Evolutionary conservation across 2,888 invertebrate species (phyloP), one percentile per base, ranked within the genome.

Genomic region (Clitarchus hookeri): DNA sequence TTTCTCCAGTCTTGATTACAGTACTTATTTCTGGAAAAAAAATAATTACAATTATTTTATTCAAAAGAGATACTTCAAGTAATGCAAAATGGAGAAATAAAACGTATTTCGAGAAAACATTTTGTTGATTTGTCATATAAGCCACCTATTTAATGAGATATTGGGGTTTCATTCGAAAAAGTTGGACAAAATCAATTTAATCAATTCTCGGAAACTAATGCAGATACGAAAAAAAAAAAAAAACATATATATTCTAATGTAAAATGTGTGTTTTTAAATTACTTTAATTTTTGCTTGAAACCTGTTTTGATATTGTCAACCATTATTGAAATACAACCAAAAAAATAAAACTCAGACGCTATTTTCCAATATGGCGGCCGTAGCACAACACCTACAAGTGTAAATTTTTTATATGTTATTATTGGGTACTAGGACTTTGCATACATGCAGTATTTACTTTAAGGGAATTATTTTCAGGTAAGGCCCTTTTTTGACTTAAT

Each of bases 381-480:
- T 25, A 79, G 79, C 79, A 12, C 25, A n/a, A n/a, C 16, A 79
- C 27, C 27, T 23, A n/a, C 26, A 16, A 79, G 25, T n/a, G n/a
- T n/a, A n/a, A n/a, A 79, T 79, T 79, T 79, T 79, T 13, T 12
- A 79, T 79, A n/a, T 79, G 79, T 79, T 79, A 13, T 79, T 79
- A 26, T 26, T 79, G 27, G 79, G 79, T 25, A 79, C 79, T 79
- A n/a, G n/a, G 9, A 79, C 79, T 25, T n/a, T 27, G 12, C 0
- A 79, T 79, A n/a, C 23, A n/a, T n/a, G 8, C 9, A 79, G 26
- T 79, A 79, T 79, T 0, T 0, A 0, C n/a, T 79, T 79, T 79
- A 79, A n/a, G 16, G 79, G 79, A 79, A 79, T 79, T 79, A 79
- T 79, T 79, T 79, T 0, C 79, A 79, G 79, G 79, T 79, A 25